Evolutionary conservation across 1,140 invertebrate genomes (phyloP).

Genomic region (Bombus superbus): DNA sequence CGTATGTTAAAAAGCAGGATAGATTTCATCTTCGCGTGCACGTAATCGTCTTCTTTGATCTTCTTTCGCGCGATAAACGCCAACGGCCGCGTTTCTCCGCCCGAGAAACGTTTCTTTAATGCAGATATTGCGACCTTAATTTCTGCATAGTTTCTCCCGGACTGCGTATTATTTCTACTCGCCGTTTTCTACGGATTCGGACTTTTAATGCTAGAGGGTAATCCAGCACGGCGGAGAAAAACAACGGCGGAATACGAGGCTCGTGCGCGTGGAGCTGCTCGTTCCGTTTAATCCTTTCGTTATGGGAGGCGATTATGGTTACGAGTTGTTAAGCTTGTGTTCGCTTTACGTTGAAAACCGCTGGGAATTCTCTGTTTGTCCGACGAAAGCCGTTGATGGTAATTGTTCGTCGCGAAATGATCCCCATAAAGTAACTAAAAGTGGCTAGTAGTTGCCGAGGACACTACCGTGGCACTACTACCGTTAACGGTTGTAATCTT

Average conservation of each 20-base stretch:
- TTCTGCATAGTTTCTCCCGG: not conserved
- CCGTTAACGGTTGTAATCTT: not conserved
- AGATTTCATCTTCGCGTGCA: conserved; percentile 18
- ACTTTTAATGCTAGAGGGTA: not conserved
- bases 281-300: conserved; percentile 4
- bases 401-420: conserved; percentile 15
- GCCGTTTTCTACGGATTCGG: not conserved
- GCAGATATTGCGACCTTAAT: conserved; percentile 22
- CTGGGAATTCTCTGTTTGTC: conserved; percentile 4
- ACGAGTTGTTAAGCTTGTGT: conserved; percentile 10
- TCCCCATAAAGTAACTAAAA: conserved; percentile 4
- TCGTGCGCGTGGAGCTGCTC: not conserved
- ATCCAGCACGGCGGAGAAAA: not conserved
- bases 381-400: not conserved
- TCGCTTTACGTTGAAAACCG: not conserved
- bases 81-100: not conserved
- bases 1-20: conserved; percentile 14
- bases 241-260: not conserved
- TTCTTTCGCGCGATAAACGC: conserved; percentile 8
- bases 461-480: not conserved
- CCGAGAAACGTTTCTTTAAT: not conserved
- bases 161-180: not conserved
- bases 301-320: conserved; percentile 10
- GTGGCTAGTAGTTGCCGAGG: not conserved
- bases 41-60: conserved; percentile 16